Percentiles rank a stretch among this genome's conserved stretches.
Conservation (phyloP, 1,140 invertebrate species). For the Magallana ariakensis region DNA sequence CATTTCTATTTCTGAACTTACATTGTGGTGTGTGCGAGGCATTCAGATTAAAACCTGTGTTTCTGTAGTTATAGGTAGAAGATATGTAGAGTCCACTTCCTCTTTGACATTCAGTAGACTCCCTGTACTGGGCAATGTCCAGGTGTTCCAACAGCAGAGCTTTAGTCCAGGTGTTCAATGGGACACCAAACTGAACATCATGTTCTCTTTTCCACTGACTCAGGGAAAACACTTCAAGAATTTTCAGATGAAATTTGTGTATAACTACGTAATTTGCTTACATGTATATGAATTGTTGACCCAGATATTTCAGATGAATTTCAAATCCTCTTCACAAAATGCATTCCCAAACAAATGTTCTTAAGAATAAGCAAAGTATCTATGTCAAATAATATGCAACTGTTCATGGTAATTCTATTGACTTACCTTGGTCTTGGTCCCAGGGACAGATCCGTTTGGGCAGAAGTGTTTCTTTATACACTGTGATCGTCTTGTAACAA, state of each 20-base stretch:
- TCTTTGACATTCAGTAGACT: background rate
- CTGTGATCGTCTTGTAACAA: constrained; percentile 9
- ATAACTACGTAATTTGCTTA: too few relatives aligned
- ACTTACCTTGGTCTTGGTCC: background rate
- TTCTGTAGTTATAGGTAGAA: background rate
- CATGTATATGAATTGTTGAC: too few relatives aligned
- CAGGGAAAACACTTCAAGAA: constrained; percentile 39
- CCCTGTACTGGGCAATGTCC: constrained; percentile 16
- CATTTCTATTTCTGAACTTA: background rate
- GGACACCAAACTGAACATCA: background rate
- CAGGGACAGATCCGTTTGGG: constrained; percentile 45
- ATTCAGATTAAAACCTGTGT: constrained; percentile 31
- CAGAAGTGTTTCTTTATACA: constrained; percentile 39
- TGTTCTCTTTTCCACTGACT: constrained; percentile 16
- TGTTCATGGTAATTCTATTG: background rate
- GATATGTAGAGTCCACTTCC: constrained; percentile 21
- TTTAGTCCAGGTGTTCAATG: background rate
- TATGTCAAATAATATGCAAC: too few relatives aligned
- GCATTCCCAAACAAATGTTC: too few relatives aligned
- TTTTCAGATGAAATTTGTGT: too few relatives aligned
- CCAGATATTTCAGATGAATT: too few relatives aligned
- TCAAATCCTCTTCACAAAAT: too few relatives aligned
- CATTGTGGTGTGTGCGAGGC: background rate
- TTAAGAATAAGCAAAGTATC: too few relatives aligned
- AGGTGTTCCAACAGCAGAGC: constrained; percentile 41